phyloP scores from a whole-genome alignment of 2,797 vertebrate species.

The Sternotherus odoratus region DNA sequence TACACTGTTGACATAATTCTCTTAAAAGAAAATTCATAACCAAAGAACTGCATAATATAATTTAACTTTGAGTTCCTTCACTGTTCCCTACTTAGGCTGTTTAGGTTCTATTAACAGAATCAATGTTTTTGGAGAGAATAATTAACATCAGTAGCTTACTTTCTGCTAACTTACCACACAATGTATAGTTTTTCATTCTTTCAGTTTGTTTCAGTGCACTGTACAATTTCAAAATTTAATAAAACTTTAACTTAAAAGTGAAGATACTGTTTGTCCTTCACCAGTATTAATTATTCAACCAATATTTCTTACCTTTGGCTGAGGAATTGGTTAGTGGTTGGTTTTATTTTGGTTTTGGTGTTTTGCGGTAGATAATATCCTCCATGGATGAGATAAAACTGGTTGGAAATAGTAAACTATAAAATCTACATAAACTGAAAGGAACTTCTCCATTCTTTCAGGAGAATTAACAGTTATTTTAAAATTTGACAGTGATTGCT shows the following conservation, averaged over 20 bases:
- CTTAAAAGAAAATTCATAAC: slow-evolving; percentile 33
- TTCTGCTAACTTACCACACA: slow-evolving; percentile 70
- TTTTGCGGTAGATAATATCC: neutral
- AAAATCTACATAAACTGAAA: neutral
- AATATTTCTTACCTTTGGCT: neutral
- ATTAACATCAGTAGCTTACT: slow-evolving; percentile 68
- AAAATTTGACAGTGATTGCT: neutral
- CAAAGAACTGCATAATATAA: slow-evolving; percentile 9
- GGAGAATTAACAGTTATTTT: neutral
- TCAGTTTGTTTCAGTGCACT: neutral
- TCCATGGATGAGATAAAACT: neutral
- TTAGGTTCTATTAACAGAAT: slow-evolving; percentile 57
- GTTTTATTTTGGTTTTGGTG: neutral
- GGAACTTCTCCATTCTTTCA: neutral
- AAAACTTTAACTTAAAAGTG: neutral
- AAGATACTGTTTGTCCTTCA: neutral
- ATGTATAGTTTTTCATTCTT: slow-evolving; percentile 86
- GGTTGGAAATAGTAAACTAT: neutral
- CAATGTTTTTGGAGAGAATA: slow-evolving; percentile 78
- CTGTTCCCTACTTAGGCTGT: slow-evolving; percentile 49
- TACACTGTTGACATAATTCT: neutral
- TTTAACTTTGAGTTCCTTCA: slow-evolving; percentile 51
- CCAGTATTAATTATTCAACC: neutral
- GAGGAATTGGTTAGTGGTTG: neutral
- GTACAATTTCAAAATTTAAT: neutral